Evolutionary conservation across 2,797 vertebrate genomes (phyloP).

Genomic region (Xenentodon cancila): DNA sequence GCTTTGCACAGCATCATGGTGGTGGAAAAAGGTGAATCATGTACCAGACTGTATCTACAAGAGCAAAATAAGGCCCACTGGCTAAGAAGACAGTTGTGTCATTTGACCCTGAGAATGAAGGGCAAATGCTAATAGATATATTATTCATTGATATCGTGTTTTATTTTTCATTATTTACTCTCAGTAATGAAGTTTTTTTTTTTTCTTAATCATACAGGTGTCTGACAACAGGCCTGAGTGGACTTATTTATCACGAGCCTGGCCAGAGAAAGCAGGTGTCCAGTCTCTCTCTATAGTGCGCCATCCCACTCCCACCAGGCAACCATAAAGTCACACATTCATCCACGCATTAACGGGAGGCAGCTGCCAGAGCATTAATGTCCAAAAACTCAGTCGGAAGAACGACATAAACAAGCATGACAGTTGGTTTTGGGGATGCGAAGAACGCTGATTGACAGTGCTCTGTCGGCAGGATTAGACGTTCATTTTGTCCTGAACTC

Average conservation of each 20-base stretch:
- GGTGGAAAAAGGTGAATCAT: conserved; percentile 62
- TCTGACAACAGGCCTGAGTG: conserved; percentile 59
- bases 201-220: conserved; percentile 60
- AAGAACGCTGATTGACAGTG: conserved; percentile 82
- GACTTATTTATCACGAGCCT: conserved; percentile 56
- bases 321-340: conserved; percentile 58
- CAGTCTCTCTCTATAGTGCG: conserved; percentile 39
- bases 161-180: conserved; percentile 42
- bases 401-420: conserved; percentile 80
- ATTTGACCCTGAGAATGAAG: conserved; percentile 66
- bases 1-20: conserved; percentile 37
- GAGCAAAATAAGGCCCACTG: conserved; percentile 36
- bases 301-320: conserved; percentile 46
- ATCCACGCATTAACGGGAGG: conserved; percentile 68
- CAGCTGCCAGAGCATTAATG: conserved; percentile 75
- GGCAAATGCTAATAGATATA: conserved; percentile 51
- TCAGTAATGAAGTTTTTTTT: conserved; percentile 55
- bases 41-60: conserved; percentile 31
- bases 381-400: conserved; percentile 68
- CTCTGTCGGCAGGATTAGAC: conserved; percentile 84
- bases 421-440: conserved; percentile 75
- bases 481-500: conserved; percentile 85
- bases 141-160: conserved; percentile 41
- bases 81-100: conserved; percentile 47
- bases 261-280: conserved; percentile 70